Evolutionary conservation across 2,888 invertebrate genomes (phyloP), one percentile per base, ranked within the genome.

Genomic region (Aricia artaxerxes): DNA sequence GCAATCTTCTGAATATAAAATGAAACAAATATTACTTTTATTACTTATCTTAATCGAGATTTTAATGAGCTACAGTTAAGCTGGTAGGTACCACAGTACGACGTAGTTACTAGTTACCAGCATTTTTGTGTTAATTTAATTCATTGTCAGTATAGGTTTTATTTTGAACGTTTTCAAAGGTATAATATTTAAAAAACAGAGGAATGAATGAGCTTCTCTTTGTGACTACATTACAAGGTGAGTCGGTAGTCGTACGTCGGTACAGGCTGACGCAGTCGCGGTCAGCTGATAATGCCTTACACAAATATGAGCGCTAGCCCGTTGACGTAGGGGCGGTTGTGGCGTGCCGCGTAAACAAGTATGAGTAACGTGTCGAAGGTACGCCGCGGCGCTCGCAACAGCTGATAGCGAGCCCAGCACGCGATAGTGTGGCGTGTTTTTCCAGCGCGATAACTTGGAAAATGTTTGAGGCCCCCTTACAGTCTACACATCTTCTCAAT

Each of bases 361-460:
- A 80, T 82, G 82, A 84, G 85, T 84, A 84, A 84, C 85, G 84
- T 83, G 82, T 84, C 82, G 82, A 82, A 83, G 85, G 84, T 85
- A 84, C 85, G 86, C 85, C 86, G 86, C 87, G 86, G 85, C 85
- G 86, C 85, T 85, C 85, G 86, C 85, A 85, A 83, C 85, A 85
- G 88, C 90, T 91, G 93, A 93, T 93, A 92, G 92, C 86, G 88
- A 88, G 82, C 82, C 88, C 86, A 87, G 87, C 86, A 84, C 84
- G 87, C 90, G 92, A 92, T 92, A 91, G 86, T 87, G 88, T 89
- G 88, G 88, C 89, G 88, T 92, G 90, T 92, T 92, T 93, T 94
- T 90, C 90, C 90, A 88, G 87, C 83, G 87, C 87, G 91, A 92
- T 92, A 92, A 90, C 88, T 90, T 86, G 86, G 87, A 89, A 89